Evolutionary conservation across 2,797 vertebrate species (phyloP).

Genomic region (Darevskia nairensis): DNA sequence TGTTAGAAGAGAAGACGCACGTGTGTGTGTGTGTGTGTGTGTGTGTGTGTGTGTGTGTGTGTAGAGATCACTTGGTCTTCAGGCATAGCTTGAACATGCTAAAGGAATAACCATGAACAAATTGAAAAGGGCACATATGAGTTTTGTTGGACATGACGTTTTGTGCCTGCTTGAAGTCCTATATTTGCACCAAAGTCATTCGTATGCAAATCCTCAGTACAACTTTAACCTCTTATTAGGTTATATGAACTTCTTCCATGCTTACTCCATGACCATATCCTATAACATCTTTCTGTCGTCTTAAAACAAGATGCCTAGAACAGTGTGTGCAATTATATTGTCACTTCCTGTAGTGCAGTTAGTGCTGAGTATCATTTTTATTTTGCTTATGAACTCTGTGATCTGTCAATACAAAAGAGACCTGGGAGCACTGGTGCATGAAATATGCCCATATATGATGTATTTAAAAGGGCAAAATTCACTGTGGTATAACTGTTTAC

Average conservation of each 20-base stretch:
- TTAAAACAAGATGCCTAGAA: conserved; percentile 23
- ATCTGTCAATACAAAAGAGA: conserved; percentile 60
- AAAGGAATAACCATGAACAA: not conserved
- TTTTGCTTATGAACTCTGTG: conserved; percentile 64
- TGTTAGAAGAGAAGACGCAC: not conserved
- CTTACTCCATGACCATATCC: too few relatives aligned
- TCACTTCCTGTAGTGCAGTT: conserved; percentile 40
- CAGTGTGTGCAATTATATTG: conserved; percentile 23
- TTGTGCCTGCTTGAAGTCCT: not conserved
- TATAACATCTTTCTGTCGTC: conserved; percentile 17
- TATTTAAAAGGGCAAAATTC: conserved; percentile 72
- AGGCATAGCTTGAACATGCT: too few relatives aligned
- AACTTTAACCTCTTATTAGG: not conserved
- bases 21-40: too few relatives aligned
- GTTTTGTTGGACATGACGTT: too few relatives aligned
- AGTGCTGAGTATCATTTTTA: conserved; percentile 36
- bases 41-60: too few relatives aligned
- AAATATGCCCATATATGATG: conserved; percentile 69
- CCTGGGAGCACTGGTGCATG: conserved; percentile 58
- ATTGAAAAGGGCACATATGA: too few relatives aligned
- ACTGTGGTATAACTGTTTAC: conserved; percentile 70
- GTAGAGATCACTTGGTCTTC: too few relatives aligned
- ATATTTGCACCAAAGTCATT: not conserved
- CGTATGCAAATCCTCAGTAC: not conserved
- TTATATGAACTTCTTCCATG: not conserved